Evolutionary conservation across 2,888 invertebrate species (phyloP), one percentile per base, ranked within the genome.

Genomic region (Scaptomyza polygonia): DNA sequence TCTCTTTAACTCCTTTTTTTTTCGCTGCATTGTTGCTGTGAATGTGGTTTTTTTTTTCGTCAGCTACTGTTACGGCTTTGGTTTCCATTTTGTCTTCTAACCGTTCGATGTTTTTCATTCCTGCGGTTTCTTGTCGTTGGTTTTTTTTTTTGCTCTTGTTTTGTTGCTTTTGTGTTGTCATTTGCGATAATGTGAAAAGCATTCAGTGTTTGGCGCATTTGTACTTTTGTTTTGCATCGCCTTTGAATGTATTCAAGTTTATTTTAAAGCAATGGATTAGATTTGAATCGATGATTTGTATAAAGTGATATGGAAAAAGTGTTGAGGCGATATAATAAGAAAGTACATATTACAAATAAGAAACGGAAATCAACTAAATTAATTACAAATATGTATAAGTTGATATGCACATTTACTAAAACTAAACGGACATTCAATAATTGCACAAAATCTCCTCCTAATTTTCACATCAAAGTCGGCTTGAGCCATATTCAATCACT

Each of bases 201-300:
- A 76, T 82, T 79, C 69, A 67, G 73, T 67, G 57, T 72, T 72
- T 57, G 52, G 27, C 45, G 67, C 54, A 54, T 53, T 71, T 68
- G 79, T 64, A 59, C 64, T 70, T 68, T 78, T 76, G 65, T 62
- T 72, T 67, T 47, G 54, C 54, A 44, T 85, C 55, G 69, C 55
- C 61, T 83, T 86, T 86, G 88, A 86, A 83, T 83, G 69, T 64
- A 65, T 78, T 71, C 62, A 57, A 77, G 86, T 83, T 79, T 79
- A 88, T 83, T 88, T 86, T 88, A 72, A 79, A 83, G 77, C 83
- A 79, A 88, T 88, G 83, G 86, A 86, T 86, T 88, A 80, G 74
- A 79, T 77, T 72, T 62, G 68, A 68, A 78, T 45, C 62, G 67
- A 62, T 54, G 70, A 49, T 75, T 58, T 47, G 62, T 72, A 63